Evolutionary conservation across 2,797 vertebrate species (phyloP), one percentile per base, ranked within the genome.

Genomic region (Brachymystax lenok): DNA sequence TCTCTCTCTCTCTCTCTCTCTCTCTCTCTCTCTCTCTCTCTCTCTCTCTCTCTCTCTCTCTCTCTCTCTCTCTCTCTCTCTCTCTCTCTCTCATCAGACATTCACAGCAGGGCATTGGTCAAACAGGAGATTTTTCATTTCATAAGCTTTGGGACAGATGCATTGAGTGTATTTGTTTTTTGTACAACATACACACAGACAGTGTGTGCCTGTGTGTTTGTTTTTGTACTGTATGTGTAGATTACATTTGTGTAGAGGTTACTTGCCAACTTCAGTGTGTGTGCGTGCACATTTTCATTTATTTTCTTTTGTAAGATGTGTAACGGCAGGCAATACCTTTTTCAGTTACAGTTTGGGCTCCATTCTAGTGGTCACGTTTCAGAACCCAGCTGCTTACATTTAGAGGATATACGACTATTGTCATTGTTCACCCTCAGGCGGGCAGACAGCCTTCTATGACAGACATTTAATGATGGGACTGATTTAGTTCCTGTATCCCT

Each of bases 71-170:
- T 64, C 30, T 16, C 63, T 61, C 24, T 30, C 35, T 52, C 28
- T 6, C 19, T 40, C 8, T 10, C 63, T 63, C 56, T 21, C n/a
- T 7, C 40, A 69, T 72, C 51, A 73, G 16, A 64, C 67, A 27
- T 46, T 64, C 46, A 6, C 69, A 64, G 5, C 35, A 56, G 72
- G 28, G 24, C 30, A 5, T 54, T n/a, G 28, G 35, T 59, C 19
- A 40, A 77, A 54, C 33, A 19, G 19, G 72, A 28, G 76, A 28
- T 27, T 74, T 27, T 74, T 68, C 7, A 69, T 35, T 73, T 51
- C 64, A 33, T 69, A 17, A 63, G 19, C 61, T 64, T 59, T n/a
- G 68, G n/a, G 46, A 69, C n/a, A 1, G 13, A 10, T 69, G 68
- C 35, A 40, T 69, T 51, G 21, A 51, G 69, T 72, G 71, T 56